phyloP scores from a whole-genome alignment of 1,140 invertebrate species.

The Halictus rubicundus region DNA sequence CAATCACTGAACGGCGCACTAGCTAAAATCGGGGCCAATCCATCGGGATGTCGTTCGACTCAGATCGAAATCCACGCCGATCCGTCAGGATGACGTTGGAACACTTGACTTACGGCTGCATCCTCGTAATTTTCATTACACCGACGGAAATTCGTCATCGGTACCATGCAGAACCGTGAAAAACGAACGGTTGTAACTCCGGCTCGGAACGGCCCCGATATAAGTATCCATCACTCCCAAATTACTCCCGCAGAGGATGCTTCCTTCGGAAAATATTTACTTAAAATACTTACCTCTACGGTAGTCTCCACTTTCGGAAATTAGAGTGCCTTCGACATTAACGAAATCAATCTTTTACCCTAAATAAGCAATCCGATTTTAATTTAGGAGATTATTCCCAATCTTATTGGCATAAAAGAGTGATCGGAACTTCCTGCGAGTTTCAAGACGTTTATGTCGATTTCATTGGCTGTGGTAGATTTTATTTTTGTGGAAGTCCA shows the following conservation, averaged over 20 bases:
- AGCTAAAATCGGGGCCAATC: slow-evolving; percentile 41
- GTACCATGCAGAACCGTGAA: slow-evolving; percentile 1
- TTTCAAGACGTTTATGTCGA: too few species aligned
- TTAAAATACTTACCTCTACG: not conserved
- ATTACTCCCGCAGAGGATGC: not conserved
- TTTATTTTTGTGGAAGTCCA: too few species aligned
- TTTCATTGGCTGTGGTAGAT: too few species aligned
- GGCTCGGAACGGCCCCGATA: not conserved
- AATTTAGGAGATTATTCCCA: too few species aligned
- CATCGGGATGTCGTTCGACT: slow-evolving; percentile 48
- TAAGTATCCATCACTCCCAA: not conserved
- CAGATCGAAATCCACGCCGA: slow-evolving; percentile 43
- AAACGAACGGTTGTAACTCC: not conserved
- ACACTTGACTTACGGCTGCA: slow-evolving; percentile 31
- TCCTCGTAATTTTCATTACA: slow-evolving; percentile 35
- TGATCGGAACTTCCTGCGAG: too few species aligned
- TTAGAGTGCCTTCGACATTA: not conserved
- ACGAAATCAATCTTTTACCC: too few species aligned
- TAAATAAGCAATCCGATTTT: too few species aligned
- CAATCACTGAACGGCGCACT: slow-evolving; percentile 43
- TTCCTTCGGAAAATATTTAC: not conserved
- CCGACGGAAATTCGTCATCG: slow-evolving; percentile 27
- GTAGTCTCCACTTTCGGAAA: not conserved
- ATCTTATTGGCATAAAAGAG: too few species aligned
- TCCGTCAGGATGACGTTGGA: slow-evolving; percentile 29